A percentile compares a stretch with the other conserved stretches of the same genome.
These are phyloP conservation scores for Tryphoninae sp. DNA, from an alignment of 2,888 invertebrate species.

Conservation along the genomic window DNA sequence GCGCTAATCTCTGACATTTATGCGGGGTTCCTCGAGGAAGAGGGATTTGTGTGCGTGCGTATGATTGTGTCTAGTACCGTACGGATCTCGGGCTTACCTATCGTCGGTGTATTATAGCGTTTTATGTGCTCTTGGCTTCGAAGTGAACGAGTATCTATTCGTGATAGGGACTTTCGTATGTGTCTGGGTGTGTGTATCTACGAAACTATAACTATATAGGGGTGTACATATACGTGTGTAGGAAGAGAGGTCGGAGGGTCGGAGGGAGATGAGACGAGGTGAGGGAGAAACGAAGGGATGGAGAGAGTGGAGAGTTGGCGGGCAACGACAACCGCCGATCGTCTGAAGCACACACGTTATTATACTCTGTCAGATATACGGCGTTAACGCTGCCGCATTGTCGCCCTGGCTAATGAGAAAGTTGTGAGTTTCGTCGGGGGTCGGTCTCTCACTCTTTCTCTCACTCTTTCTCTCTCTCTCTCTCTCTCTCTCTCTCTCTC, in stretches of 20 bases:
- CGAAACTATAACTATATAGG: slow-evolving; percentile 50
- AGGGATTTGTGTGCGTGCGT: slow-evolving; percentile 44
- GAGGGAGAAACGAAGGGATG: slow-evolving; percentile 10
- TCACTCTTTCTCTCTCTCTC: background rate
- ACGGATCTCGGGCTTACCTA: slow-evolving; percentile 29
- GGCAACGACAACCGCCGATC: slow-evolving; percentile 74
- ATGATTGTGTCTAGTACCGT: slow-evolving; percentile 42
- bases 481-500: too few species aligned
- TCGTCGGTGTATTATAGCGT: slow-evolving; percentile 41
- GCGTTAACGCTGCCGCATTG: slow-evolving; percentile 74
- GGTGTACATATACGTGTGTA: slow-evolving; percentile 16
- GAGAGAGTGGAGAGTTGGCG: slow-evolving; percentile 62
- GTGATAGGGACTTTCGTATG: slow-evolving; percentile 36
- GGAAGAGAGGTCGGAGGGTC: slow-evolving; percentile 59
- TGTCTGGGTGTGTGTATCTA: slow-evolving; percentile 51
- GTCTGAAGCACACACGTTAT: slow-evolving; percentile 74
- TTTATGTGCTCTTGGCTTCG: slow-evolving; percentile 41
- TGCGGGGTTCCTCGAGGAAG: slow-evolving; percentile 71
- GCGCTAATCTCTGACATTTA: slow-evolving; percentile 79
- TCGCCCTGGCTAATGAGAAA: slow-evolving; percentile 79
- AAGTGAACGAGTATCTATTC: slow-evolving; percentile 61
- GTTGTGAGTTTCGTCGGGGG: slow-evolving; percentile 67
- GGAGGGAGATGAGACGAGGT: slow-evolving; percentile 22
- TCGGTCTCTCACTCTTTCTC: slow-evolving; percentile 19
- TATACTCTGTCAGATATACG: slow-evolving; percentile 72